Evolutionary conservation across 1,140 invertebrate species (phyloP), one percentile per base, ranked within the genome.

Genomic region (Aphidius gifuensis): DNA sequence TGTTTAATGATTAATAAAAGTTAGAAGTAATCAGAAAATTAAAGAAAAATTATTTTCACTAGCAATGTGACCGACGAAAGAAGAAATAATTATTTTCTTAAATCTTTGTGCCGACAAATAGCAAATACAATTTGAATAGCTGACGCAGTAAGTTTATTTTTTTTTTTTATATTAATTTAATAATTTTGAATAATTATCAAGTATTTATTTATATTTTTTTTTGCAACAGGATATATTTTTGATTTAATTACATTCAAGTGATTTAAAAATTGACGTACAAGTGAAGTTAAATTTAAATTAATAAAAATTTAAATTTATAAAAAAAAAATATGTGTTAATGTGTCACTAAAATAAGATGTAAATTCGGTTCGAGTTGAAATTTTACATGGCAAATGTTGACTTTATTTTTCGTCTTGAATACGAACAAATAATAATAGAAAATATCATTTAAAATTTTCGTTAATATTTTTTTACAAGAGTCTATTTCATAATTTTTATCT

Each of bases 1-100:
- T 98, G 61, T 93, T 97, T 78, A 96, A 98, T 79, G 94, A 98
- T 99, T 71, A 95, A 98, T 73, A 94, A 88, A 93, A 80, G 88
- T 90, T 70, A 84, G 92, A 64, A 91, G 86, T 69, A 90, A 89
- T 75, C 88, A 92, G 67, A 90, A 94, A 74, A 77, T 92, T 32
- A 95, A 93, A 75, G 94, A 97, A 74, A 90, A 91, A 71, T 79
- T 95, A 43, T 94, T 90, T 81, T 91, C 91, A 9, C 96, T 97
- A 77, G 88, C 88, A 67, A 88, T n/a, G n/a, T 95, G 69, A 85
- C 85, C 6, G 89, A 92, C 67, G 92, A 92, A 61, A 86, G 90
- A 55, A 85, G 87, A 43, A 88, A 92, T 74, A 97, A 96, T 21
- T 84, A 86, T 66, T 93, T 94, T 76, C 83, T 96, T 58, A 87